phyloP scores from a whole-genome alignment of 2,113 vertebrate species.

The Mus musculus region DNA sequence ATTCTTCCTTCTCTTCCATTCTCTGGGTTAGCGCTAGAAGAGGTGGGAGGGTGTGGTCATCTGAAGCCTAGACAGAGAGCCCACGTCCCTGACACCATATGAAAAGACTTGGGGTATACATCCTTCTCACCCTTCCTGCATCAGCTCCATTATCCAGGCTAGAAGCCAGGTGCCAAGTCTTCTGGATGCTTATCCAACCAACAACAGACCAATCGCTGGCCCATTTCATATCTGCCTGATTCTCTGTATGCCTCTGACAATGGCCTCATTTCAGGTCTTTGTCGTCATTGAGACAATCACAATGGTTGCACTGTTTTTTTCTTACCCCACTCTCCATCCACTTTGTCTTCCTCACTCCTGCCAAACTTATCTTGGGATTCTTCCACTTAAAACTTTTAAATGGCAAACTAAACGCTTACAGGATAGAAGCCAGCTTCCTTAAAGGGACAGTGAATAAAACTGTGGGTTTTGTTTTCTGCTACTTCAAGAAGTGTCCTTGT shows the following conservation, averaged over 20 bases:
- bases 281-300: background rate
- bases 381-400: conserved; percentile 55
- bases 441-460: conserved; percentile 50
- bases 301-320: background rate
- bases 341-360: background rate
- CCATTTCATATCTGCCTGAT: background rate
- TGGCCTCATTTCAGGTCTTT: background rate
- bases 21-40: background rate
- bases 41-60: background rate
- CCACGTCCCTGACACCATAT: background rate
- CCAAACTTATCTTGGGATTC: conserved; percentile 53
- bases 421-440: conserved; percentile 64
- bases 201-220: background rate
- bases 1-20: too few relatives aligned
- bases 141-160: background rate
- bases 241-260: background rate
- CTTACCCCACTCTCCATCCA: background rate
- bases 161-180: background rate
- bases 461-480: background rate
- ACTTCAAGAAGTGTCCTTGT: background rate
- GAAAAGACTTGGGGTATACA: background rate
- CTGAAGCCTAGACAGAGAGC: background rate
- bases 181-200: conserved; percentile 9
- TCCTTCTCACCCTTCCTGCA: background rate
- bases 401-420: conserved; percentile 48